A percentile compares a stretch with the other conserved stretches of the same genome.
phyloP scores from a whole-genome alignment of 2,797 vertebrate genomes.

The Sebastes vulpes region DNA sequence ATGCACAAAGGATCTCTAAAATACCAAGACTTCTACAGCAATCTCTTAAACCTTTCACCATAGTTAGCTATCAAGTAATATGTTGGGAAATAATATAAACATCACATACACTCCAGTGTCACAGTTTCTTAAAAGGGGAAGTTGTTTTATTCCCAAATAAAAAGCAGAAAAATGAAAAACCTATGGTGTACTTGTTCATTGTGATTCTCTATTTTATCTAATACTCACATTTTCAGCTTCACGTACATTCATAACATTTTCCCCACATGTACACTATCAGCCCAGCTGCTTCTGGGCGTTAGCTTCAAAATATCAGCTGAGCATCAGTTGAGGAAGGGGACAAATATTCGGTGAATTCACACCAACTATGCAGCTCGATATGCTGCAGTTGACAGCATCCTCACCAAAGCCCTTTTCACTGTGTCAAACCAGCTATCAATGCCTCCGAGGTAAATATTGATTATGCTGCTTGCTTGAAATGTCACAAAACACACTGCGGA shows the following conservation, averaged over 20 bases:
- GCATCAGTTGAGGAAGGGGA: constrained; percentile 17
- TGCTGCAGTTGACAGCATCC: constrained; percentile 40
- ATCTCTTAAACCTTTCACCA: constrained; percentile 4
- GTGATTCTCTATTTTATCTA: neutral
- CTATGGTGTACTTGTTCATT: neutral
- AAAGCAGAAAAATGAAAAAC: neutral
- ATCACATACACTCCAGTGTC: neutral
- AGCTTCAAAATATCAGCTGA: constrained; percentile 23
- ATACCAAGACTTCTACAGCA: neutral
- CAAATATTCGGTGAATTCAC: constrained; percentile 33
- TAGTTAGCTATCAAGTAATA: neutral
- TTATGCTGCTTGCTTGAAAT: constrained; percentile 37
- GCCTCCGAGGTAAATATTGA: constrained; percentile 44
- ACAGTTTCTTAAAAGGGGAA: neutral
- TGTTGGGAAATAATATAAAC: neutral
- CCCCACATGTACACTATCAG: neutral
- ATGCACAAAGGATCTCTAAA: constrained; percentile 6
- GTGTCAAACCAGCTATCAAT: constrained; percentile 43
- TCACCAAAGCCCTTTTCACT: constrained; percentile 32
- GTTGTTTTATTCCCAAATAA: neutral
- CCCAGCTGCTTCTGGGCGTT: constrained; percentile 15
- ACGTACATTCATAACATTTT: constrained; percentile 3
- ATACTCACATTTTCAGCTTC: neutral
- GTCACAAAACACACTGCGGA: constrained; percentile 31
- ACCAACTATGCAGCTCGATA: constrained; percentile 7